Base-by-base conservation (phyloP, 2,797 vertebrate genomes). In the Typhlichthys subterraneus region DNA sequence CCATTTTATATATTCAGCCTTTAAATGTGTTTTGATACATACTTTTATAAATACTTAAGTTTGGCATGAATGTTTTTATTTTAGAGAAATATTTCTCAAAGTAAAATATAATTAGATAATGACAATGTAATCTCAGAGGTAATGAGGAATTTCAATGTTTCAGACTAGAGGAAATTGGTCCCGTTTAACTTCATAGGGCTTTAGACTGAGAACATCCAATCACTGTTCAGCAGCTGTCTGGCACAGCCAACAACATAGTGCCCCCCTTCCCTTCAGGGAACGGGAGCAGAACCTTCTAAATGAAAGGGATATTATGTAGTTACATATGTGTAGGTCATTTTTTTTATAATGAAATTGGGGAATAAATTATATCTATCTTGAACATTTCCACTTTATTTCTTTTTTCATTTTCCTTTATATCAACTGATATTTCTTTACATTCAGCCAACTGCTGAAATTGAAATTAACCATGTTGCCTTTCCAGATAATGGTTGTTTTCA, bases 181-280 rank as follows among this genome's bases (percentile, higher is more conserved):
- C 17, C 45, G 48, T 56, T 46, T 47, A 45, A 2, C 38, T 23
- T 54, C 45, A 57, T 56, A 67, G 69, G 17, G 55, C 51, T 42
- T 4, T 56, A 63, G 52, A 57, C 8, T 55, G 59, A 69, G 64
- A 53, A 70, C 55, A 54, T 67, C 54, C 33, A 57, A 14, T 74
- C 50, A 2, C 6, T 53, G 75, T 69, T 63, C 69, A 85, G 69
- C 64, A 61, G 89, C 91, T 93, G 92, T 92, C 91, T 91, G 91
- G 90, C 61, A 93, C 91, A 92, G 90, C 88, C 45, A 49, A 65
- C 17, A n/a, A 61, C 71, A 57, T 45, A 38, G 23, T 10, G 12
- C 63, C 31, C 66, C 62, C 9, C n/a, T 42, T 42, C 38, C n/a
- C 33, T 38, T 49, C 62, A 42, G 73, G 59, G 45, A 70, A 29